Base-by-base conservation (phyloP, 2,113 vertebrate species). In the Peromyscus leucopus region DNA sequence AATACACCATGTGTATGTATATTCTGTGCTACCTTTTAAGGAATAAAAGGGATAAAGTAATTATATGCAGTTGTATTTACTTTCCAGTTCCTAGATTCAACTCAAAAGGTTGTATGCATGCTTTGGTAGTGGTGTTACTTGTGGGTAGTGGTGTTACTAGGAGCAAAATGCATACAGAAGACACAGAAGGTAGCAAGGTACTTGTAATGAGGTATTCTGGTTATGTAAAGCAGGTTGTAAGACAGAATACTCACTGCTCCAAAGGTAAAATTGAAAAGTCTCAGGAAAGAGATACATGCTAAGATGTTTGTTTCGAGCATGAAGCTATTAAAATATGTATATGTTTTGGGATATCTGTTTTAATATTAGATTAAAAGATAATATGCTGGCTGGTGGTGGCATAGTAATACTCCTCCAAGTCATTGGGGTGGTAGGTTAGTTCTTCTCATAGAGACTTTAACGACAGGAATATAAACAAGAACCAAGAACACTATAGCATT, bases 331-430 rank as follows among this genome's bases (percentile, higher is more conserved):
- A 76, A 61, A 83, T 59, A 86, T 31, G 21, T 75, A 33, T n/a
- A 82, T 71, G 24, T 28, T 79, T 9, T 94, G 65, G 26, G 31
- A 79, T 85, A 0, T 86, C 90, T 89, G 16, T 74, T 36, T 82
- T 88, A 85, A 88, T 90, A 51, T 95, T 90, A 84, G 48, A 46
- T 91, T 90, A 85, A 87, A 89, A 80, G 16, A 78, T 36, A 78
- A 82, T 59, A 28, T 5, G 13, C 39, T 76, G 74, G 39, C 39
- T 42, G 22, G 69, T 42, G 39, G 74, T 75, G 39, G 74, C 39
- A 76, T 72, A n/a, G 46, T 21, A 39, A n/a, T 48, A 13, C 16
- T 76, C 78, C 12, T 80, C 31, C 78, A 13, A 67, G 31, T 10
- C 17, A 51, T 7, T 69, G 69, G 2, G 55, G 24, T 95, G 33